Evolutionary conservation across 2,113 vertebrate species (phyloP).

Genomic region (Cyphomyrus discorhynchus): DNA sequence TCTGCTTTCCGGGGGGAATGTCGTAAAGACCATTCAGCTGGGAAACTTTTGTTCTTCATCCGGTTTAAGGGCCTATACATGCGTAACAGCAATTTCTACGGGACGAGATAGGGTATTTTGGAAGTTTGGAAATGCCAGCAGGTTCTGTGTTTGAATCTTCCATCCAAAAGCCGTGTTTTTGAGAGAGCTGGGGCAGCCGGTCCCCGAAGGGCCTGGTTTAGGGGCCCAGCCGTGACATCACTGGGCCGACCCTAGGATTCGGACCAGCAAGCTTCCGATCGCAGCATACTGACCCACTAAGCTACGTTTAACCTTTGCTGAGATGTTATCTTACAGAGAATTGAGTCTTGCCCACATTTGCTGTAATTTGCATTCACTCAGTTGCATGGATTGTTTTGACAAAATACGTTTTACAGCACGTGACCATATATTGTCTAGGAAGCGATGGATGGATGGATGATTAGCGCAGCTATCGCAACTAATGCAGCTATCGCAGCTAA

Average conservation of each 20-base stretch:
- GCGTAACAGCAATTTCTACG: not conserved
- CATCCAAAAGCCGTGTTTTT: not conserved
- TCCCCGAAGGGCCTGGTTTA: not conserved
- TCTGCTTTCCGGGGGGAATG: not conserved
- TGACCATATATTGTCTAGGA: not conserved
- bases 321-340: not conserved
- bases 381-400: not conserved
- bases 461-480: not conserved
- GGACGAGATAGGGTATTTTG: not conserved
- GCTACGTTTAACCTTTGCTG: not conserved
- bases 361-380: not conserved
- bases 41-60: not conserved
- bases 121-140: not conserved
- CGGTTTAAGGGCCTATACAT: not conserved
- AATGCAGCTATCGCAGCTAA: not conserved
- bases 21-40: not conserved
- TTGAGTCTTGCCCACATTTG: not conserved
- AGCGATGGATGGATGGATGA: conserved; percentile 5
- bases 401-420: not conserved
- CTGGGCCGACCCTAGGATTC: not conserved
- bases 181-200: not conserved
- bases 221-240: not conserved
- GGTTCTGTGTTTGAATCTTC: not conserved
- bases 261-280: not conserved
- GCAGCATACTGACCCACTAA: not conserved